These are phyloP conservation scores for Paradoxurus hermaphroditus DNA, from an alignment of 2,113 vertebrate species.

Conservation along the genomic window DNA sequence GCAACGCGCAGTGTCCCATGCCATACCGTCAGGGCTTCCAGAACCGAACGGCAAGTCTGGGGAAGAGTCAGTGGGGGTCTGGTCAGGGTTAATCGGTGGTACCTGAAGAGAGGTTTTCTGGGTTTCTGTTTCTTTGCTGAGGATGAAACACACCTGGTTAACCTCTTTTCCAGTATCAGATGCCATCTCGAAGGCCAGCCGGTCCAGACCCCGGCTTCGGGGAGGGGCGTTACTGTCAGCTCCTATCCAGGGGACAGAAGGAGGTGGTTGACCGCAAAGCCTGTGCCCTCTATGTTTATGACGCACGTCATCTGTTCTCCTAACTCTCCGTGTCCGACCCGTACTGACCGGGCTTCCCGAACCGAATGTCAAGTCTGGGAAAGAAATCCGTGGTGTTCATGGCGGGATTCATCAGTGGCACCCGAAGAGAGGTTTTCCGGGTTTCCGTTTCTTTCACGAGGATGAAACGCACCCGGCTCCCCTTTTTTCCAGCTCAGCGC, in stretches of 20 bases:
- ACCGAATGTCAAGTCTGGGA: not conserved
- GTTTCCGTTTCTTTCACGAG: slow-evolving; percentile 32
- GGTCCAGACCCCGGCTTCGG: not conserved
- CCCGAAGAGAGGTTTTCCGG: slow-evolving; percentile 26
- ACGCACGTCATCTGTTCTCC: too few species aligned
- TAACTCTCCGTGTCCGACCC: too few species aligned
- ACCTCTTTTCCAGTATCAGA: slow-evolving; percentile 52
- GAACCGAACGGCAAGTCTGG: not conserved
- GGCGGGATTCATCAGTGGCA: not conserved
- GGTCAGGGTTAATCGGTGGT: not conserved
- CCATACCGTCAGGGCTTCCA: not conserved
- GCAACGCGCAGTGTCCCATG: not conserved
- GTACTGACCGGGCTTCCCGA: not conserved
- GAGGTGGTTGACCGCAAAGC: not conserved
- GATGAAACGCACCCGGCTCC: not conserved
- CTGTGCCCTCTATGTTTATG: too few species aligned
- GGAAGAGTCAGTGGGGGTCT: not conserved
- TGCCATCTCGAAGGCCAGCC: not conserved
- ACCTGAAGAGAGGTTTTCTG: slow-evolving; percentile 49
- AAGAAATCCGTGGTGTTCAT: not conserved
- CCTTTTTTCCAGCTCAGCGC: not conserved
- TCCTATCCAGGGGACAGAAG: too few species aligned
- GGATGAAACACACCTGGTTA: slow-evolving; percentile 42
- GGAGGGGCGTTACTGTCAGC: too few species aligned
- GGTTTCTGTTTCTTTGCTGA: slow-evolving; percentile 66